Evolutionary conservation across 2,113 vertebrate genomes (phyloP).

Genomic region (Antechinus stuartii): DNA sequence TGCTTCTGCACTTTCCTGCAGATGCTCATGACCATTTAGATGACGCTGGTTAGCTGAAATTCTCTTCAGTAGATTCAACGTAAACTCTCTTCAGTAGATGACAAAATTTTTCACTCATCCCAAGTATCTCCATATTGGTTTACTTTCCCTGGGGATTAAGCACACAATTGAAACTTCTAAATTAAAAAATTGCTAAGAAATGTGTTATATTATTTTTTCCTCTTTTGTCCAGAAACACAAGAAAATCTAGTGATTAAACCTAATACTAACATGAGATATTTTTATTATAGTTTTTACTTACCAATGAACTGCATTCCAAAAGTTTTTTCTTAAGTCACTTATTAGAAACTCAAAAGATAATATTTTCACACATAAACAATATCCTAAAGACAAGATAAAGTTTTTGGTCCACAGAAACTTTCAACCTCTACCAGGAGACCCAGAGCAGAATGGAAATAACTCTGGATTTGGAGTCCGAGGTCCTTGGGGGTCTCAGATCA

Average conservation of each 20-base stretch:
- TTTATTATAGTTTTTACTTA: not conserved
- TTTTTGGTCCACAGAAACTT: not conserved
- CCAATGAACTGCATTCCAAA: not conserved
- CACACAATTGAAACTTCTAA: slow-evolving; percentile 71
- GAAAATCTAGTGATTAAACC: not conserved
- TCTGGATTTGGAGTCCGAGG: not conserved
- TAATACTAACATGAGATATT: not conserved
- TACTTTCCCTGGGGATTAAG: slow-evolving; percentile 86
- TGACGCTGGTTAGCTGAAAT: slow-evolving; percentile 68
- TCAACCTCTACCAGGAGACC: not conserved
- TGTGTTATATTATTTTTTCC: not conserved
- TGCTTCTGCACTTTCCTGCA: slow-evolving; percentile 70
- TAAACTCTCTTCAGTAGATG: slow-evolving; percentile 72
- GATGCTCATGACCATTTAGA: slow-evolving; percentile 57
- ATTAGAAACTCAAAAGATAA: not conserved
- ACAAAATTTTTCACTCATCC: slow-evolving; percentile 86
- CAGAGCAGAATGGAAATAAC: not conserved
- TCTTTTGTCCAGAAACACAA: slow-evolving; percentile 8
- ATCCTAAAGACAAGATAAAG: not conserved
- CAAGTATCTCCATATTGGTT: slow-evolving; percentile 92
- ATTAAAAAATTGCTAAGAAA: slow-evolving; percentile 47
- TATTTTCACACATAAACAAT: not conserved
- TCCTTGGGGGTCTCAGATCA: not conserved
- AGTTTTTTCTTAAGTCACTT: not conserved
- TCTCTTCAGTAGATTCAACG: slow-evolving; percentile 73